Conservation (phyloP, 2,797 vertebrate species). For the Manis crassicaudata region DNA sequence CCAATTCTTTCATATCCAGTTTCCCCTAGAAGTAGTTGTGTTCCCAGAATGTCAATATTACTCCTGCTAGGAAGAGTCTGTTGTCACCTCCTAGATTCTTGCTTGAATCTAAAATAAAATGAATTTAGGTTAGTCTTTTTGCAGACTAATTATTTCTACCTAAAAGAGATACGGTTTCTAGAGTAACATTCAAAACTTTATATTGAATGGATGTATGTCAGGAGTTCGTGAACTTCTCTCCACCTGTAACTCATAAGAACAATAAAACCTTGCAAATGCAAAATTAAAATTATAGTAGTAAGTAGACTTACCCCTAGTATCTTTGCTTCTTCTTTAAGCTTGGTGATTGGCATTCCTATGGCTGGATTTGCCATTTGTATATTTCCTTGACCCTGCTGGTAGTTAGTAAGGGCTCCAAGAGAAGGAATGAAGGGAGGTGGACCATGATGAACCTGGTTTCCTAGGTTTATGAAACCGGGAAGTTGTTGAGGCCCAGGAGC, state of each 20-base stretch:
- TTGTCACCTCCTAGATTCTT: background rate
- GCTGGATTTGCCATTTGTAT: background rate
- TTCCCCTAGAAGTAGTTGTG: background rate
- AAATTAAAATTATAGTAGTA: background rate
- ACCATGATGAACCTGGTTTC: background rate
- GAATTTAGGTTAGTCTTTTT: background rate
- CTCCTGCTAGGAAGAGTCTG: background rate
- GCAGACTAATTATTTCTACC: background rate
- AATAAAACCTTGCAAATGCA: background rate
- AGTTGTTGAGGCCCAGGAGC: background rate
- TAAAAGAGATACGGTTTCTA: background rate
- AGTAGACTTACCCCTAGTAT: conserved; percentile 46
- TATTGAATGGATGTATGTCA: background rate
- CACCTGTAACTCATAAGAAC: background rate
- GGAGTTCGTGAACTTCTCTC: background rate
- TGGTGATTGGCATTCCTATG: fast-evolving
- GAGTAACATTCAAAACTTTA: background rate
- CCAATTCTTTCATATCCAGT: background rate
- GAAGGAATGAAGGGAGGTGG: background rate
- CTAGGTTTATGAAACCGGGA: background rate
- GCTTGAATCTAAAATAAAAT: conserved; percentile 3
- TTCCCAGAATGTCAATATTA: background rate
- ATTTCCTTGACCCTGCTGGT: background rate
- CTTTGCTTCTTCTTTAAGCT: background rate
- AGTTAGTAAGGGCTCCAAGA: background rate